Conservation (phyloP, 2,797 vertebrate genomes). For the Mallotus villosus region DNA sequence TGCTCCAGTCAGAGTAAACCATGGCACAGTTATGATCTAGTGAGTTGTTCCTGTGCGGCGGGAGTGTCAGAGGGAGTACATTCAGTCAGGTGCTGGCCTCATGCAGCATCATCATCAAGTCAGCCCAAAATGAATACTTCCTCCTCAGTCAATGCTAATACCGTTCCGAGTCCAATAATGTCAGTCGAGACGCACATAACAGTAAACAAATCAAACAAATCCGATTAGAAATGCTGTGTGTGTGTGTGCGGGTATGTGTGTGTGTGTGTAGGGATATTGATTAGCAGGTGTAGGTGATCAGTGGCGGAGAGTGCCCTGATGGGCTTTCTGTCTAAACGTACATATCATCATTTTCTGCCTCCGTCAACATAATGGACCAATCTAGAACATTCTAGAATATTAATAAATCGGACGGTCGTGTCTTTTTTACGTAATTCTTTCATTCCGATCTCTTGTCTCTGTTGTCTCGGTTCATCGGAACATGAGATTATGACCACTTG, state of each 20-base stretch:
- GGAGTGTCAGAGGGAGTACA: too few species aligned
- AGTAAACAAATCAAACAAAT: constrained; percentile 82
- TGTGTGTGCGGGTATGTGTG: constrained; percentile 57
- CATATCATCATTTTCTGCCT: constrained; percentile 42
- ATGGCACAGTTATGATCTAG: too few species aligned
- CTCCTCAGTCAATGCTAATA: constrained; percentile 81
- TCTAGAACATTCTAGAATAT: constrained; percentile 28
- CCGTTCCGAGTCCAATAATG: constrained; percentile 80
- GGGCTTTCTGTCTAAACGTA: constrained; percentile 30
- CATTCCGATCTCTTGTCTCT: constrained; percentile 25
- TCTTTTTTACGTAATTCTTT: constrained; percentile 37
- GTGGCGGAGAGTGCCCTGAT: constrained; percentile 22
- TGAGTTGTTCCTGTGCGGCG: too few species aligned
- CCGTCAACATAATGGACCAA: constrained; percentile 35
- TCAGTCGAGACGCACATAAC: constrained; percentile 74
- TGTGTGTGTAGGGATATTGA: constrained; percentile 75
- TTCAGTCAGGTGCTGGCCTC: too few species aligned
- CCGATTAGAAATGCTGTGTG: constrained; percentile 78
- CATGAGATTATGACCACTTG: constrained; percentile 37
- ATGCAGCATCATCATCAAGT: constrained; percentile 22
- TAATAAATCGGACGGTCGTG: constrained; percentile 36
- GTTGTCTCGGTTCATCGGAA: constrained; percentile 29
- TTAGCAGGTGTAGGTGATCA: constrained; percentile 56
- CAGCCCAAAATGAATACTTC: constrained; percentile 66
- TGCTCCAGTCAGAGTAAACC: too few species aligned